These are phyloP conservation scores for Stenopsyche tienmushanensis DNA, from an alignment of 1,140 invertebrate species.

Conservation along the genomic window DNA sequence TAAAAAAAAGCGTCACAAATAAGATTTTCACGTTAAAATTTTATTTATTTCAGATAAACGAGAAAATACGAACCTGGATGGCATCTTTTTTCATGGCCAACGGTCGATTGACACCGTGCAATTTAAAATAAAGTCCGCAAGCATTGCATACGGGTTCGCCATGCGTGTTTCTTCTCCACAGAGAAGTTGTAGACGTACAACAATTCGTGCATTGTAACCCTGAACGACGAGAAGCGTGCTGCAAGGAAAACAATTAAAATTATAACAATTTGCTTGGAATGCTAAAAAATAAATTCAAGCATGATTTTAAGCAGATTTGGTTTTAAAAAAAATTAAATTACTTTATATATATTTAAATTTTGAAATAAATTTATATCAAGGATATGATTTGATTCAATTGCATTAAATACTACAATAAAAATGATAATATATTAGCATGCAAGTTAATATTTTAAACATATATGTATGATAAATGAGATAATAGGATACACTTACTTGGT, in stretches of 20 bases:
- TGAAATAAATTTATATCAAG: too few species aligned
- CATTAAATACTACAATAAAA: too few species aligned
- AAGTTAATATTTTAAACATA: too few species aligned
- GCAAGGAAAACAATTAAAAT: slow-evolving; percentile 44
- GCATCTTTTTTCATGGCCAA: slow-evolving; percentile 94
- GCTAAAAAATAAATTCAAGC: too few species aligned
- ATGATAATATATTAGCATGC: too few species aligned
- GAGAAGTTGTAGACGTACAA: slow-evolving; percentile 78
- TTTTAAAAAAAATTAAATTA: too few species aligned
- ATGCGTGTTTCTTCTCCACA: slow-evolving; percentile 84
- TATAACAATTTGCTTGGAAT: too few species aligned
- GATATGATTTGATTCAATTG: too few species aligned
- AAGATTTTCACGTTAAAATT: neutral
- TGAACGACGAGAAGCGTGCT: slow-evolving; percentile 72
- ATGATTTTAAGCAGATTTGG: too few species aligned
- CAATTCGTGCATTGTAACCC: slow-evolving; percentile 92
- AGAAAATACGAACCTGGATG: slow-evolving; percentile 67
- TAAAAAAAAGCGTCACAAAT: slow-evolving; percentile 42
- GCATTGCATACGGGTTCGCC: slow-evolving; percentile 94
- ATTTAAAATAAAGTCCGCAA: slow-evolving; percentile 90
- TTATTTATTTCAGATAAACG: neutral
- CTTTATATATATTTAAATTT: too few species aligned
- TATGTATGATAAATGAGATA: too few species aligned
- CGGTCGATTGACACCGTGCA: slow-evolving; percentile 85
- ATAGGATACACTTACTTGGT: too few species aligned